phyloP scores from a whole-genome alignment of 2,888 invertebrate species.

The Scaptomyza tumidula region DNA sequence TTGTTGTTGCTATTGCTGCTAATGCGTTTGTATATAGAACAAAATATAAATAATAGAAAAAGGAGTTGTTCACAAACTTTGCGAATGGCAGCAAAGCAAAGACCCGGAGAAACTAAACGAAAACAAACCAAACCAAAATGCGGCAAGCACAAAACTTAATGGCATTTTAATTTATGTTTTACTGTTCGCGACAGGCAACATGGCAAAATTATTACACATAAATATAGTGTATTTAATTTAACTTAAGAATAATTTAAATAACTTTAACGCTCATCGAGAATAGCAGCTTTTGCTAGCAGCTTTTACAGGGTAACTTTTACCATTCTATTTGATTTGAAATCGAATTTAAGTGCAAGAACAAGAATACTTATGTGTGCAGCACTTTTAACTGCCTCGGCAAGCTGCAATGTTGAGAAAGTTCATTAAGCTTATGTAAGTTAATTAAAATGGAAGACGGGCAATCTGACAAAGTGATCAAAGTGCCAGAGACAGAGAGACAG shows the following conservation, averaged over 20 bases:
- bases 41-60: conserved; percentile 36
- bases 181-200: conserved; percentile 6
- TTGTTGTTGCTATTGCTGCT: conserved; percentile 5
- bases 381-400: background rate
- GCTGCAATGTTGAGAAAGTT: conserved; percentile 40
- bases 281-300: background rate
- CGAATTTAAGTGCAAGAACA: background rate
- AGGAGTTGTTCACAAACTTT: conserved; percentile 10
- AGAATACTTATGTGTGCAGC: background rate
- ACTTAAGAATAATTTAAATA: background rate
- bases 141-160: conserved; percentile 35
- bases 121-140: conserved; percentile 34
- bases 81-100: conserved; percentile 5
- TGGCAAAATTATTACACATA: background rate
- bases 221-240: background rate
- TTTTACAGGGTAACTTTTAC: background rate
- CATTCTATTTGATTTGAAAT: background rate
- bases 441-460: conserved; percentile 65
- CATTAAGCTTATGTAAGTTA: conserved; percentile 68
- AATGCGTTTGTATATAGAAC: background rate
- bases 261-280: background rate
- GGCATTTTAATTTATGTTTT: conserved; percentile 53
- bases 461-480: conserved; percentile 54
- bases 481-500: conserved; percentile 40
- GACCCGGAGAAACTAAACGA: background rate